Conservation (phyloP, 2,113 vertebrate genomes). For the Lamprotornis superbus region DNA sequence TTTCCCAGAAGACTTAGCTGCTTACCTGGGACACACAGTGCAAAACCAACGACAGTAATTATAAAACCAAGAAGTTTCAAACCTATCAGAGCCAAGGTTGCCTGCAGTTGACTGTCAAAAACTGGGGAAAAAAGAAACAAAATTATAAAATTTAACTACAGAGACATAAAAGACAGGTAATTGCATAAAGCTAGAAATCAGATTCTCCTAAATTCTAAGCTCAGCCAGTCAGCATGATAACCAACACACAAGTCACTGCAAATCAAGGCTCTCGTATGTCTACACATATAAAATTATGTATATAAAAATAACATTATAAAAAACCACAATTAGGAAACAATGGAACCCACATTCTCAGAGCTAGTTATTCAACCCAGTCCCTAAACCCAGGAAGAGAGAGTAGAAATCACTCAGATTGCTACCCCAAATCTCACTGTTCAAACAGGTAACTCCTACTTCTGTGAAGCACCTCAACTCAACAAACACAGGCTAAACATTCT, state of each 20-base stretch:
- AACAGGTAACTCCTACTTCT: neutral
- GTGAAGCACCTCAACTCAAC: neutral
- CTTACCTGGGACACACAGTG: slow-evolving; percentile 72
- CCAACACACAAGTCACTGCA: neutral
- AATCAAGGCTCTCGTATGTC: neutral
- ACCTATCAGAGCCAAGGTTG: slow-evolving; percentile 51
- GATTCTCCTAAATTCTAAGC: neutral
- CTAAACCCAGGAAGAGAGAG: neutral
- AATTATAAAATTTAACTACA: neutral
- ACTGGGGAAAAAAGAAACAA: slow-evolving; percentile 38
- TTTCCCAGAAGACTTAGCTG: neutral
- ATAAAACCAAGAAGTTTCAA: slow-evolving; percentile 69
- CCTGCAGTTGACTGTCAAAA: slow-evolving; percentile 25
- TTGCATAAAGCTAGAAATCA: neutral
- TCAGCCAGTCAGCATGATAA: neutral
- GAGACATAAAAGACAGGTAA: neutral
- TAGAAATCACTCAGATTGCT: neutral
- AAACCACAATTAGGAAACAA: neutral
- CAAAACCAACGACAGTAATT: slow-evolving; percentile 70
- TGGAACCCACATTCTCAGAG: neutral
- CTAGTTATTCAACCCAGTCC: neutral
- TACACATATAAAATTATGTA: neutral
- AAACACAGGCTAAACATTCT: neutral
- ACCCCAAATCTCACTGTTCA: neutral
- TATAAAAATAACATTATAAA: neutral